Base-by-base conservation (phyloP, 2,888 invertebrate genomes). In the Chrysolina haemoptera region DNA sequence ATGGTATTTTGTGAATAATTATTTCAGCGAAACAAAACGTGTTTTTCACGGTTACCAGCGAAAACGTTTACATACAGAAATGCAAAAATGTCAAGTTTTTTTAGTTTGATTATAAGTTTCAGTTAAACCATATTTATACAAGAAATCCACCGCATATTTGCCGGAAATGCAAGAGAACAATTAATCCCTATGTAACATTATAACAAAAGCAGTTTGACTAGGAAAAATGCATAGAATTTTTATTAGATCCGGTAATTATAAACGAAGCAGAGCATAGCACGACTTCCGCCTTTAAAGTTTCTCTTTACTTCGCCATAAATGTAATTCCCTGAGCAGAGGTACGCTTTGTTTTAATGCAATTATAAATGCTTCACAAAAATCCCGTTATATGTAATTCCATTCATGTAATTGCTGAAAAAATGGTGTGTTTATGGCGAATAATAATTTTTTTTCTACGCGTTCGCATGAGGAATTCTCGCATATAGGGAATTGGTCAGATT, bases 281-380 rank as follows among this genome's bases (percentile, higher is more conserved):
- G 64, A 41, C 46, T 50, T 67, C 67, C 67, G 53, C 59, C 35
- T 67, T 67, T 12, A 46, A 59, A 46, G 35, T 53, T 53, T 22
- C 53, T 53, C 53, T 53, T 20, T 18, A 53, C 53, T 20, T 22
- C 12, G 53, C 20, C 53, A 20, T 20, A 53, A 53, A 53, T 53
- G 53, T 22, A 53, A 53, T 53, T 53, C 12, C 12, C 53, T 22
- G 12, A 53, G 4, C 5, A 20, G 22, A 53, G 12, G 53, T 53
- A 12, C 20, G 53, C 53, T 53, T 53, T 53, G 53, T 53, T 53
- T 53, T 20, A 53, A 53, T 20, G 22, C 11, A 53, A 20, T 53
- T 53, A 18, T 20, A 22, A 53, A 20, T 18, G 20, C 11, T 20
- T 20, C 20, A 53, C 53, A 11, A 53, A 16, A 53, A 53, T 10